phyloP scores from a whole-genome alignment of 2,797 vertebrate species.

The Lepilemur septentrionalis region DNA sequence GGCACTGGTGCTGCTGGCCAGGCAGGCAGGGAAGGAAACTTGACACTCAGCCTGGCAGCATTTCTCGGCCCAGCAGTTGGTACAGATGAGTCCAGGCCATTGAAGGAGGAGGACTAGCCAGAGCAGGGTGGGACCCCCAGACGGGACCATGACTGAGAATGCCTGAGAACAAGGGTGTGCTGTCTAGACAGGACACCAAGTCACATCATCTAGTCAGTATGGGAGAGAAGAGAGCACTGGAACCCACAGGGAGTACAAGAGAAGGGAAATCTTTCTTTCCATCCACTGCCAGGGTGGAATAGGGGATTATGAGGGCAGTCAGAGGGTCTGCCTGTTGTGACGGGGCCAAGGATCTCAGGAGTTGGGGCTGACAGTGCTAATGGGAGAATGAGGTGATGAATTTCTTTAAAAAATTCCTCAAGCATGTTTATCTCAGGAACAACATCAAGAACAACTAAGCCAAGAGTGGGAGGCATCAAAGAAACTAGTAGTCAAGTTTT shows the following conservation, averaged over 20 bases:
- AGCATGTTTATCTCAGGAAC: neutral
- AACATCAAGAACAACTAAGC: neutral
- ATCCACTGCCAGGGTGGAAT: neutral
- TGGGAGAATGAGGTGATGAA: neutral
- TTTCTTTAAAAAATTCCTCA: neutral
- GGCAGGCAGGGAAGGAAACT: too few relatives aligned
- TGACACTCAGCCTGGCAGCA: too few relatives aligned
- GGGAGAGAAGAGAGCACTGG: neutral
- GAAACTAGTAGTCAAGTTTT: neutral
- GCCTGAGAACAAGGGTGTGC: neutral
- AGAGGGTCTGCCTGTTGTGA: neutral
- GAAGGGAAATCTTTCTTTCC: neutral
- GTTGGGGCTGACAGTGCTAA: neutral
- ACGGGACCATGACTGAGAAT: neutral
- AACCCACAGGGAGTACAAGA: neutral
- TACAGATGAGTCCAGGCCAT: neutral
- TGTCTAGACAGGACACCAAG: neutral
- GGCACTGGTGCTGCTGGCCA: neutral
- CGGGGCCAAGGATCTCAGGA: neutral
- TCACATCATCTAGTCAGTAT: neutral
- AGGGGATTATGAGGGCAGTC: neutral
- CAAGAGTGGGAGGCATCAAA: neutral
- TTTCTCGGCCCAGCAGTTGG: neutral
- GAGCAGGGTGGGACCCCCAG: fast-evolving
- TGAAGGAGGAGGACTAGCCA: neutral